phyloP scores from a whole-genome alignment of 2,797 vertebrate species.

The Darevskia mixta region DNA sequence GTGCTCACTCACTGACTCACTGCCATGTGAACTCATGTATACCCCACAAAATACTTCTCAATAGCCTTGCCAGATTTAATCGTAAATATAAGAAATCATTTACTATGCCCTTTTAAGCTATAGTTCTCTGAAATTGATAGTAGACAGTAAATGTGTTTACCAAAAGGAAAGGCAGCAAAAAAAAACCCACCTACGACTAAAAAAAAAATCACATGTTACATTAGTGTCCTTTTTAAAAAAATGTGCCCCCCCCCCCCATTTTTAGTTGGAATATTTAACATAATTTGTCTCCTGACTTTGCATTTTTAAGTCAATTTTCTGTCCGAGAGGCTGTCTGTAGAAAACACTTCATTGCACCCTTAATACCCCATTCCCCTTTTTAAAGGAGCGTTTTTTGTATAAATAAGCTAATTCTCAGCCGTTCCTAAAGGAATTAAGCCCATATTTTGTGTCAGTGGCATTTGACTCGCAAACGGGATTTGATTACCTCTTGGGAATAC shows the following conservation, averaged over 20 bases:
- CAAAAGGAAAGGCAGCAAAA: constrained; percentile 12
- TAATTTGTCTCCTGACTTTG: constrained; percentile 25
- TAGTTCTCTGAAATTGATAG: background rate
- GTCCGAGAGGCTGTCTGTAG: background rate
- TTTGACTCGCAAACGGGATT: background rate
- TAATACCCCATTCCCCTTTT: background rate
- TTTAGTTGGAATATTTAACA: constrained; percentile 14
- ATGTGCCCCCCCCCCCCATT: background rate
- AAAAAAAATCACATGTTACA: background rate
- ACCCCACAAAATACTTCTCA: background rate
- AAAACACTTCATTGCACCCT: background rate
- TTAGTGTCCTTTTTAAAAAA: background rate
- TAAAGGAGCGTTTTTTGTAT: constrained; percentile 2
- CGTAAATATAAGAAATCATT: background rate
- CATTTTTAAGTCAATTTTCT: background rate
- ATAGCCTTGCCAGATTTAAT: background rate
- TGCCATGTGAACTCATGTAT: background rate
- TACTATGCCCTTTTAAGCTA: background rate
- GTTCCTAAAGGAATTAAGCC: constrained; percentile 3
- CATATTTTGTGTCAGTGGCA: constrained; percentile 28
- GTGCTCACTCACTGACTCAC: background rate
- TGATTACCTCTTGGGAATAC: constrained; percentile 18
- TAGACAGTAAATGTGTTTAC: background rate
- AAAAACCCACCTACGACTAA: background rate
- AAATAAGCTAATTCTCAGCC: background rate